Evolutionary conservation across 1,140 invertebrate species (phyloP).

Genomic region (Archivesica marissinica): DNA sequence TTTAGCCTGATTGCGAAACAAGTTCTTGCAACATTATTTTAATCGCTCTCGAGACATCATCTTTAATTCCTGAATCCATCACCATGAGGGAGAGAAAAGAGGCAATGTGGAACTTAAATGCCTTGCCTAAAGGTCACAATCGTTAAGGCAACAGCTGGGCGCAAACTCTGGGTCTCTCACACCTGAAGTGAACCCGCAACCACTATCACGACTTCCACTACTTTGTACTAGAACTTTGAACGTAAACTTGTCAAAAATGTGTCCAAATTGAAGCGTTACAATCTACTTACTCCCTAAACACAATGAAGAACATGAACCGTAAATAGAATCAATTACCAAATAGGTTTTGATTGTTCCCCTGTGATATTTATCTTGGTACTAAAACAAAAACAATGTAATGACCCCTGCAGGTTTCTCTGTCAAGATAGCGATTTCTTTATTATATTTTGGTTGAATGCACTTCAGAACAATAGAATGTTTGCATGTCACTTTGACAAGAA

Average conservation of each 20-base stretch:
- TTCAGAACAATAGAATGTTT: not conserved
- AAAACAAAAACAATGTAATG: not conserved
- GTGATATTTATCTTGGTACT: not conserved
- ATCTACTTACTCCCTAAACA: constrained; percentile 3
- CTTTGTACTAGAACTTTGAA: not conserved
- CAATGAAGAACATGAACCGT: not conserved
- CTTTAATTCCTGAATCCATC: too few relatives aligned
- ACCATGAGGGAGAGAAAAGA: too few relatives aligned
- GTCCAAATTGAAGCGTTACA: not conserved
- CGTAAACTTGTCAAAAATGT: not conserved
- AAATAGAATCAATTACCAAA: constrained; percentile 25
- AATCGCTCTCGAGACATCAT: too few relatives aligned
- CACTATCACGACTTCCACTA: too few relatives aligned
- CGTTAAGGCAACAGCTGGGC: too few relatives aligned
- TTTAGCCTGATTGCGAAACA: too few relatives aligned
- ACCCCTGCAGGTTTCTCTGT: not conserved
- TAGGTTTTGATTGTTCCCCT: not conserved
- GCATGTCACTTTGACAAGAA: not conserved
- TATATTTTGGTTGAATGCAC: not conserved
- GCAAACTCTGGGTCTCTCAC: too few relatives aligned
- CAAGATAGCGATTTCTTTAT: not conserved
- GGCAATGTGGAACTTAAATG: too few relatives aligned
- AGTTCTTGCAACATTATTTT: too few relatives aligned
- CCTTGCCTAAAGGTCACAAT: too few relatives aligned
- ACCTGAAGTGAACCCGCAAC: too few relatives aligned